These are phyloP conservation scores for Lindbergichthys nudifrons DNA, from an alignment of 2,797 vertebrate genomes.

Conservation along the genomic window DNA sequence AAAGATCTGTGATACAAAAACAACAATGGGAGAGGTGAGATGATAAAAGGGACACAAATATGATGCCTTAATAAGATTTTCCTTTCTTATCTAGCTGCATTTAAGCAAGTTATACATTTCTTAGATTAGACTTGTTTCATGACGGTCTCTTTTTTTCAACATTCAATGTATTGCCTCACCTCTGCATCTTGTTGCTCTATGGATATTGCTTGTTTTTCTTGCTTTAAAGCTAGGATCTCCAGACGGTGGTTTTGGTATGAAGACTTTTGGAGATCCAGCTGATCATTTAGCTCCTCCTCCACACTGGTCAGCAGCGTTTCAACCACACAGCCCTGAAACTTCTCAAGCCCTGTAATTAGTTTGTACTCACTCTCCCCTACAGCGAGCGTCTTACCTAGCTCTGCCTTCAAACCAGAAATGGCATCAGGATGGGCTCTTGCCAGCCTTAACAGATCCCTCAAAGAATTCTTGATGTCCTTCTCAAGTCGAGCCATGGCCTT, in stretches of 20 bases:
- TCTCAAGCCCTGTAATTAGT: slow-evolving; percentile 72
- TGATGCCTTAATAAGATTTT: background rate
- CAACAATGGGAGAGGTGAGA: background rate
- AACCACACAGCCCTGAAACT: slow-evolving; percentile 78
- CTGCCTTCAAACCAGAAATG: slow-evolving; percentile 49
- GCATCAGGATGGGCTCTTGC: slow-evolving; percentile 65
- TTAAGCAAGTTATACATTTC: background rate
- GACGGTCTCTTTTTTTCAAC: background rate
- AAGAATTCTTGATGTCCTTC: slow-evolving; percentile 76
- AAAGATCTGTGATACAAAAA: slow-evolving; percentile 78
- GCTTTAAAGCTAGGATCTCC: slow-evolving; percentile 53
- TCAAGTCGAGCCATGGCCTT: slow-evolving; percentile 35
- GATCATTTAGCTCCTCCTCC: slow-evolving; percentile 69
- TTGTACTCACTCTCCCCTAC: slow-evolving; percentile 34
- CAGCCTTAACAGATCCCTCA: slow-evolving; percentile 82
- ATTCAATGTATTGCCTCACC: slow-evolving; percentile 69
- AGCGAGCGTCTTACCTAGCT: slow-evolving; percentile 27
- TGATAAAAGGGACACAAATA: background rate
- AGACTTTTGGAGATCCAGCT: slow-evolving; percentile 60
- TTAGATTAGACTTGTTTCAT: background rate
- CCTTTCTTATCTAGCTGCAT: background rate
- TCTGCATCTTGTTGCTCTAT: slow-evolving; percentile 67
- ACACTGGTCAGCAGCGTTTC: slow-evolving; percentile 82
- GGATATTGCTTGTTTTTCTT: slow-evolving; percentile 60
- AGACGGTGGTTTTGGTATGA: slow-evolving; percentile 54